These are phyloP conservation scores for Salvator merianae DNA, from an alignment of 2,113 vertebrate species.

Conservation along the genomic window DNA sequence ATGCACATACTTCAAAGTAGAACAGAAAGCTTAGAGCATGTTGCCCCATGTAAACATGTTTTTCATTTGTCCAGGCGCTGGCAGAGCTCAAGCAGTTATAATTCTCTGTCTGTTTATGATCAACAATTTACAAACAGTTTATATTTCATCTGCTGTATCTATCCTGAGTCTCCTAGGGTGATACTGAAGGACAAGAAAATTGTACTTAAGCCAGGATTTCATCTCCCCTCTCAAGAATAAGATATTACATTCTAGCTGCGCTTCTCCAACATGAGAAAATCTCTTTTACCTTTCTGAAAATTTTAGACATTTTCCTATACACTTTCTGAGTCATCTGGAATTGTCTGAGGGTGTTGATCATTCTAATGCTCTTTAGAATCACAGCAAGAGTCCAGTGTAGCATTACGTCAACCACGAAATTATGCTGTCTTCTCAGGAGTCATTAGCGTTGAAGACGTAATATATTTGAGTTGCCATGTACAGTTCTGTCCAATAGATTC, in stretches of 20 bases:
- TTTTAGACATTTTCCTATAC: slow-evolving; percentile 26
- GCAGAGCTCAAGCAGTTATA: slow-evolving; percentile 1
- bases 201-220: neutral
- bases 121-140: slow-evolving; percentile 12
- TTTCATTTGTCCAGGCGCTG: slow-evolving; percentile 4
- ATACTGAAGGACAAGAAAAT: neutral
- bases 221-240: neutral
- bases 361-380: neutral
- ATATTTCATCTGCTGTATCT: slow-evolving; percentile 12
- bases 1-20: neutral
- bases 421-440: neutral
- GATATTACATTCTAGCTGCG: neutral
- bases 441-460: neutral
- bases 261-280: neutral
- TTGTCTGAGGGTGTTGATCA: neutral
- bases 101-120: neutral
- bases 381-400: neutral
- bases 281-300: neutral
- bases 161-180: slow-evolving; percentile 9
- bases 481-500: neutral
- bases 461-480: slow-evolving; percentile 2
- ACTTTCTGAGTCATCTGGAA: neutral
- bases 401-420: neutral
- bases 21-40: slow-evolving; percentile 1
- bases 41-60: slow-evolving; percentile 10